Percentiles rank a stretch among this genome's conserved stretches.
Conservation (phyloP, 2,797 vertebrate genomes). For the Dryobates pubescens region DNA sequence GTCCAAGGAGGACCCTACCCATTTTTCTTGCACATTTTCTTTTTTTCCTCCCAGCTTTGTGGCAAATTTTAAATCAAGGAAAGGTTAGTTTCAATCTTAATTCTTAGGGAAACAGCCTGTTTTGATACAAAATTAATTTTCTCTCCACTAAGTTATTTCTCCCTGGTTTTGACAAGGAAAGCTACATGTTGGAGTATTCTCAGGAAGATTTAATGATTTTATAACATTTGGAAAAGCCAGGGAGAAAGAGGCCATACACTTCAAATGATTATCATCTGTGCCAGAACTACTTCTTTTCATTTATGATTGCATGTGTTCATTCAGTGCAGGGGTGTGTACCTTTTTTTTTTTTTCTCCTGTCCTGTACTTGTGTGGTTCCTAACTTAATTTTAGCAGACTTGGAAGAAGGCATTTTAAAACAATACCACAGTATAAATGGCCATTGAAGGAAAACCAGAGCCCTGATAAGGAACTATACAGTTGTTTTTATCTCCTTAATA, state of each 20-base stretch:
- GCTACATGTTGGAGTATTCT: background rate
- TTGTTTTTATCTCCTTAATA: constrained; percentile 37
- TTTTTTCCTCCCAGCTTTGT: constrained; percentile 52
- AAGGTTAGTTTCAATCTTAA: constrained; percentile 52
- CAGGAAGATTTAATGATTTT: background rate
- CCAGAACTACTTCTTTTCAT: background rate
- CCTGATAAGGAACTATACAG: constrained; percentile 22
- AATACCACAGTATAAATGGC: constrained; percentile 20
- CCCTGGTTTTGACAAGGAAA: background rate
- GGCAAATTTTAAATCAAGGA: constrained; percentile 72
- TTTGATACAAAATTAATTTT: constrained; percentile 24
- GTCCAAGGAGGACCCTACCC: constrained; percentile 77
- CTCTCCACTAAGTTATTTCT: constrained; percentile 6
- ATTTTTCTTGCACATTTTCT: constrained; percentile 69
- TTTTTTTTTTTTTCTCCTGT: background rate
- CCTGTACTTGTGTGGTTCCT: background rate
- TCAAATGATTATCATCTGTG: background rate
- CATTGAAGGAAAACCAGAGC: background rate
- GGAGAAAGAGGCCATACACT: background rate
- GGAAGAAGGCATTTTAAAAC: background rate
- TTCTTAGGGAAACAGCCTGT: constrained; percentile 43
- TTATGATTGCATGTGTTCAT: background rate
- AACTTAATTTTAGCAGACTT: constrained; percentile 16
- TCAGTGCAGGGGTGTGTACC: background rate
- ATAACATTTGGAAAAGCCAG: background rate